Conservation (phyloP, 2,888 invertebrate species). For the Ophion ventricosus region DNA sequence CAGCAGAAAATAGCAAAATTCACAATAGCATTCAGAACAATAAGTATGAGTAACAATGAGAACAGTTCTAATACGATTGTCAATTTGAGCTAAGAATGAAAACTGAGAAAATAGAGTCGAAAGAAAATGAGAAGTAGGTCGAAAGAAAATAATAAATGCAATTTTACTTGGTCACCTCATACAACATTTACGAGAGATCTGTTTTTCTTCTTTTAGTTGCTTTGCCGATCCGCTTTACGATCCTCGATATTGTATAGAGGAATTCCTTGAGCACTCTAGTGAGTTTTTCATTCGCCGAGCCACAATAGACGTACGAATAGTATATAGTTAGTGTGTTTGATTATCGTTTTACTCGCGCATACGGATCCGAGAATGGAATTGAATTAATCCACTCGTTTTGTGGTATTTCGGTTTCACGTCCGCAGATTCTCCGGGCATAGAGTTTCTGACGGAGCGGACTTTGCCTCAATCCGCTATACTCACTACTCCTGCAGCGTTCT, state of each 20-base stretch:
- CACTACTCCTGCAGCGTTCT: slow-evolving; percentile 8
- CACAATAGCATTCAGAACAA: too few relatives aligned
- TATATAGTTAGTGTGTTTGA: slow-evolving; percentile 39
- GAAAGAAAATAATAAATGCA: too few relatives aligned
- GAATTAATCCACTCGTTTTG: slow-evolving; percentile 56
- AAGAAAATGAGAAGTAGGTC: too few relatives aligned
- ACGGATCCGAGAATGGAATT: slow-evolving; percentile 46
- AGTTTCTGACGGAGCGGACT: background rate
- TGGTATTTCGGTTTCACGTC: slow-evolving; percentile 55
- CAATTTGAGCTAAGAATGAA: too few relatives aligned
- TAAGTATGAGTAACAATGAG: too few relatives aligned
- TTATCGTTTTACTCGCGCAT: slow-evolving; percentile 35
- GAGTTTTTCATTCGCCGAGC: slow-evolving; percentile 25
- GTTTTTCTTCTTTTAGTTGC: slow-evolving; percentile 10
- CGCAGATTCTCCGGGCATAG: slow-evolving; percentile 31
- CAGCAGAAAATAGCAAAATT: too few relatives aligned
- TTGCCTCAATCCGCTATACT: slow-evolving; percentile 32
- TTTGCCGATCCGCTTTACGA: slow-evolving; percentile 15
- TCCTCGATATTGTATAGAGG: slow-evolving; percentile 40
- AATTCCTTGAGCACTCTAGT: slow-evolving; percentile 22
- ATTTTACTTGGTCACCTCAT: too few relatives aligned
- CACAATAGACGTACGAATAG: slow-evolving; percentile 28
- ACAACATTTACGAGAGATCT: background rate
- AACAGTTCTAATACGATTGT: too few relatives aligned
- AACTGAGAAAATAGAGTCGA: too few relatives aligned